Evolutionary conservation across 2,113 vertebrate genomes (phyloP).

Genomic region (Misgurnus anguillicaudatus): DNA sequence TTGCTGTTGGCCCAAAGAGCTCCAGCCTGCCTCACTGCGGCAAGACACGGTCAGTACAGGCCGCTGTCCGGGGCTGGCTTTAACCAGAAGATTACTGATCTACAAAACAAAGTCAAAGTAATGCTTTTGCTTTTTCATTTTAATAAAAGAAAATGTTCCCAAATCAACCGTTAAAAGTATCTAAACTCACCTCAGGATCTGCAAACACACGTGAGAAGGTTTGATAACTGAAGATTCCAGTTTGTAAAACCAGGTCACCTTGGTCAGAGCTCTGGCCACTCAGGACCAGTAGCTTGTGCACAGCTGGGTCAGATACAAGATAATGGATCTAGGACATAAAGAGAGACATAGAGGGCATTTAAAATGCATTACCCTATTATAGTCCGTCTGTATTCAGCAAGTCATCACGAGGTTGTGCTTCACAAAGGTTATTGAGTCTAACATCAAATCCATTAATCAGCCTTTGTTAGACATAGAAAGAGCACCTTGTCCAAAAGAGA

Average conservation of each 20-base stretch:
- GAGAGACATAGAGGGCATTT: conserved; percentile 44
- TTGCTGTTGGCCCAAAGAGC: conserved; percentile 80
- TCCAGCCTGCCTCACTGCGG: conserved; percentile 89
- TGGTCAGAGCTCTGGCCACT: conserved; percentile 92
- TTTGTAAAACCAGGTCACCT: conserved; percentile 90
- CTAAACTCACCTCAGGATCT: conserved; percentile 83
- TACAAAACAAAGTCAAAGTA: conserved; percentile 64
- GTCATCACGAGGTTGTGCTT: conserved; percentile 1
- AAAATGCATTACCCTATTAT: conserved; percentile 30
- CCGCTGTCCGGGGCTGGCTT: conserved; percentile 80
- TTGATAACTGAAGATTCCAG: conserved; percentile 84
- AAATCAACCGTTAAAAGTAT: not conserved
- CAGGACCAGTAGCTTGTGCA: conserved; percentile 90
- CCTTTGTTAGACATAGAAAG: not conserved
- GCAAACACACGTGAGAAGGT: conserved; percentile 82
- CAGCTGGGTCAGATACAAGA: conserved; percentile 85
- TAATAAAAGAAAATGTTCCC: not conserved
- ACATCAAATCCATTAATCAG: not conserved
- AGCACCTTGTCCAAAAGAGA: conserved; percentile 1
- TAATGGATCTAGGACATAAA: conserved; percentile 80
- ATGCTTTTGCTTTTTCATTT: not conserved
- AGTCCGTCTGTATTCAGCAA: conserved; percentile 2
- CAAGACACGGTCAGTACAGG: conserved; percentile 91
- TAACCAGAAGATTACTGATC: conserved; percentile 84
- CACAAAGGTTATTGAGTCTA: conserved; percentile 12